Conservation (phyloP, 2,113 vertebrate species). For the Xenus cinereus region DNA sequence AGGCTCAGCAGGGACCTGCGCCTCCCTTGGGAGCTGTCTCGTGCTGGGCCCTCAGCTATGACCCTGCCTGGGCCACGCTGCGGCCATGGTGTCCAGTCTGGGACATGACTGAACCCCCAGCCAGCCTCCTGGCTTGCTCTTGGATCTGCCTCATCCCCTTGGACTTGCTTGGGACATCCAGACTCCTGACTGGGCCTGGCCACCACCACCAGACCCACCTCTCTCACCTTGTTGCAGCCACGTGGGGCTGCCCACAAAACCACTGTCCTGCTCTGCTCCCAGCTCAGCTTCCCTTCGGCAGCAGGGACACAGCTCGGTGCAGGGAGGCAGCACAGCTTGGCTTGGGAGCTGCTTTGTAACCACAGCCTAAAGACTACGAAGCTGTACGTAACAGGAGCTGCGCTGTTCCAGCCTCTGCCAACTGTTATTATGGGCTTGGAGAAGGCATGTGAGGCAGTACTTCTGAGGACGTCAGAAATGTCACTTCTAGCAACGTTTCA, state of each 20-base stretch:
- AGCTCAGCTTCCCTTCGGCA: not conserved
- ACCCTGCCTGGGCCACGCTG: not conserved
- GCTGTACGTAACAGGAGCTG: not conserved
- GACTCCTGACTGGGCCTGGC: not conserved
- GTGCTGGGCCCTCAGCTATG: not conserved
- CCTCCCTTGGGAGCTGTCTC: not conserved
- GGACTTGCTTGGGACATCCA: not conserved
- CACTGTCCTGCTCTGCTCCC: not conserved
- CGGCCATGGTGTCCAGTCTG: not conserved
- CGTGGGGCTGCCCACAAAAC: not conserved
- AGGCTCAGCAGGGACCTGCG: not conserved
- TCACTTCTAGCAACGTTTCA: not conserved
- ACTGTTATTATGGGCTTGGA: not conserved
- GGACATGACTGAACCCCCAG: not conserved
- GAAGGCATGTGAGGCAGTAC: not conserved
- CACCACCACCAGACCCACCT: not conserved
- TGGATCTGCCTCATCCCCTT: not conserved
- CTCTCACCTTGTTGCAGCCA: accelerated
- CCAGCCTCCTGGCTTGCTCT: not conserved
- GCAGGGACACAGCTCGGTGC: not conserved
- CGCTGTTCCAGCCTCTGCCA: not conserved
- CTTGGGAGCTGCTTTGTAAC: not conserved
- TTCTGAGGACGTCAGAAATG: not conserved
- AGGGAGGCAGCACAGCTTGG: not conserved
- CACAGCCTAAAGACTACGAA: not conserved